Evolutionary conservation across 2,113 vertebrate species (phyloP).

Genomic region (Eolophus roseicapilla): DNA sequence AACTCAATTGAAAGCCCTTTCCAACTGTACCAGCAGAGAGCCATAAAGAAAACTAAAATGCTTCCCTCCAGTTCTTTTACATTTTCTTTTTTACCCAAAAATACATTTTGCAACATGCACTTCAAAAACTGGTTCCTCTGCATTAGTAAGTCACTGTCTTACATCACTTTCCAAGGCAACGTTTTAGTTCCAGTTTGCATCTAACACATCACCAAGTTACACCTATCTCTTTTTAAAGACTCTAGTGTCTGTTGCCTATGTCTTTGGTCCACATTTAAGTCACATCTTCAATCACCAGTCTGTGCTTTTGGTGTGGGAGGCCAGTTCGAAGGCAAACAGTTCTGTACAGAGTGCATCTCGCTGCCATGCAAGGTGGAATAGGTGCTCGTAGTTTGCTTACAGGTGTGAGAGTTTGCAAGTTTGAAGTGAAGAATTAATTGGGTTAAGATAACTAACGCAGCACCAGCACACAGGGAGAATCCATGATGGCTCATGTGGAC

Average conservation of each 20-base stretch:
- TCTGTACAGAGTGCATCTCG: neutral
- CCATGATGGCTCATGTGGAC: neutral
- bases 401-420: neutral
- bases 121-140: neutral
- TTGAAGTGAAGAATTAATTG: neutral
- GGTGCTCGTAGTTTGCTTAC: neutral
- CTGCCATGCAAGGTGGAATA: neutral
- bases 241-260: neutral
- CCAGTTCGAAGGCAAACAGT: neutral
- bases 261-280: neutral
- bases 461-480: neutral
- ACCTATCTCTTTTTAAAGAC: neutral
- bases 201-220: neutral
- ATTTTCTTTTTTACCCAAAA: neutral
- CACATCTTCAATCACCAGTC: neutral
- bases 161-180: neutral
- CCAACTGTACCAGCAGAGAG: conserved; percentile 7
- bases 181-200: neutral
- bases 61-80: neutral
- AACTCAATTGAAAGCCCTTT: neutral
- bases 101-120: neutral
- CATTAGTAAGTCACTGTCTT: neutral
- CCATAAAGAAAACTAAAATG: conserved; percentile 13
- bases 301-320: neutral
- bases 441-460: neutral